Evolutionary conservation across 2,797 vertebrate species (phyloP).

Genomic region (Cirrhinus molitorella): DNA sequence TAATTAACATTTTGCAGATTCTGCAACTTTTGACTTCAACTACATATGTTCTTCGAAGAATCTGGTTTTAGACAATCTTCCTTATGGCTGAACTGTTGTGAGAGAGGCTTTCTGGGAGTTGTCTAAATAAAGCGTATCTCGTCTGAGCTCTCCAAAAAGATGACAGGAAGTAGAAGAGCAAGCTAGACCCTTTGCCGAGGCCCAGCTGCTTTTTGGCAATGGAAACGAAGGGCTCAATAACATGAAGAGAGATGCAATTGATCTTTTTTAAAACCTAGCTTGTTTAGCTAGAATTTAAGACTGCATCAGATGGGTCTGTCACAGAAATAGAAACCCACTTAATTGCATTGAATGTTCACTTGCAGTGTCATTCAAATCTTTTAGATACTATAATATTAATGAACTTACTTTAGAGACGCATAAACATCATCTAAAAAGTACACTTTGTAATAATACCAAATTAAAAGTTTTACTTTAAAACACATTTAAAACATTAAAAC

Average conservation of each 20-base stretch:
- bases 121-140: background rate
- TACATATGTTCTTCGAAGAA: background rate
- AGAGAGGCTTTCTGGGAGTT: background rate
- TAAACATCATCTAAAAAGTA: too few relatives aligned
- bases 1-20: too few relatives aligned
- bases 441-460: too few relatives aligned
- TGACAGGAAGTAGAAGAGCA: background rate
- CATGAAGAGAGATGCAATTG: background rate
- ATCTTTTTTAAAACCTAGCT: background rate
- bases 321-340: background rate
- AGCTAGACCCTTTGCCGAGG: background rate
- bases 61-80: background rate
- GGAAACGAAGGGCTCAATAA: background rate
- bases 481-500: too few relatives aligned
- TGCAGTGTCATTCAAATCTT: background rate
- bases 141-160: background rate
- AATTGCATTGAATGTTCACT: background rate
- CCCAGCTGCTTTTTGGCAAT: slow-evolving; percentile 25
- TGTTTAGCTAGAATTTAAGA: background rate
- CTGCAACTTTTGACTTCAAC: too few relatives aligned
- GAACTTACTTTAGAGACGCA: too few relatives aligned
- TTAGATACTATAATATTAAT: too few relatives aligned
- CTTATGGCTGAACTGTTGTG: too few relatives aligned
- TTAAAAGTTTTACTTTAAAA: too few relatives aligned
- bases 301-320: background rate